Conservation (phyloP, 2,113 vertebrate genomes). For the Rostratula benghalensis region DNA sequence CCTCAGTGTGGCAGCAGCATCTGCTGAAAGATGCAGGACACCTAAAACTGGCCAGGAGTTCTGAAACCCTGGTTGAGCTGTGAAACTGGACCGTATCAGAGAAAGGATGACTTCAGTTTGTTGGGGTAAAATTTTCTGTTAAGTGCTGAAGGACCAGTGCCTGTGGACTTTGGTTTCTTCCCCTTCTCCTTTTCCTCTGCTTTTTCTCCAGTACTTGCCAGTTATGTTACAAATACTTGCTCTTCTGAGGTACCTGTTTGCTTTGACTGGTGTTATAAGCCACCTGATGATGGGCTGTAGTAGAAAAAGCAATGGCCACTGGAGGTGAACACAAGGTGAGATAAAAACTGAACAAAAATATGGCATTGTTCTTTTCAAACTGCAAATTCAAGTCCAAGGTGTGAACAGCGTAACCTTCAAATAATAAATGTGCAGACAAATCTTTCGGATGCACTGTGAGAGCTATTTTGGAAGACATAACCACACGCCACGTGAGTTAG, state of each 20-base stretch:
- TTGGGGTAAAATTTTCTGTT: not conserved
- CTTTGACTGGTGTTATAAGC: not conserved
- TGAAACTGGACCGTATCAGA: not conserved
- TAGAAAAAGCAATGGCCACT: not conserved
- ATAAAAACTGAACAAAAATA: constrained; percentile 37
- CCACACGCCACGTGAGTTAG: not conserved
- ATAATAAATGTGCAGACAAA: constrained; percentile 27
- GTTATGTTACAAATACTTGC: not conserved
- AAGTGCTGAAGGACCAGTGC: not conserved
- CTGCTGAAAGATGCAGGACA: constrained; percentile 33
- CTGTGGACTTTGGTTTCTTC: not conserved
- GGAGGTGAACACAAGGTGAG: not conserved
- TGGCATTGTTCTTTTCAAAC: constrained; percentile 23
- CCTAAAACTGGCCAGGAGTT: not conserved
- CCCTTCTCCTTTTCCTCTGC: not conserved
- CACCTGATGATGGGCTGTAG: not conserved
- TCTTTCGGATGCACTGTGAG: not conserved
- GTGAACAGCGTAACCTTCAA: constrained; percentile 26
- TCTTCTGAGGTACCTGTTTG: not conserved
- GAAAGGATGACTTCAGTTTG: not conserved
- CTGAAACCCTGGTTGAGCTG: not conserved
- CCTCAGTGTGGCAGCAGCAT: constrained; percentile 44
- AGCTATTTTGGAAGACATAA: constrained; percentile 26
- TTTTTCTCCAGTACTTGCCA: not conserved
- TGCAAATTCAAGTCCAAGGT: constrained; percentile 27